Percentiles rank a stretch among this genome's conserved stretches.
Conservation (phyloP, 2,797 vertebrate genomes). For the Danio albolineatus region DNA sequence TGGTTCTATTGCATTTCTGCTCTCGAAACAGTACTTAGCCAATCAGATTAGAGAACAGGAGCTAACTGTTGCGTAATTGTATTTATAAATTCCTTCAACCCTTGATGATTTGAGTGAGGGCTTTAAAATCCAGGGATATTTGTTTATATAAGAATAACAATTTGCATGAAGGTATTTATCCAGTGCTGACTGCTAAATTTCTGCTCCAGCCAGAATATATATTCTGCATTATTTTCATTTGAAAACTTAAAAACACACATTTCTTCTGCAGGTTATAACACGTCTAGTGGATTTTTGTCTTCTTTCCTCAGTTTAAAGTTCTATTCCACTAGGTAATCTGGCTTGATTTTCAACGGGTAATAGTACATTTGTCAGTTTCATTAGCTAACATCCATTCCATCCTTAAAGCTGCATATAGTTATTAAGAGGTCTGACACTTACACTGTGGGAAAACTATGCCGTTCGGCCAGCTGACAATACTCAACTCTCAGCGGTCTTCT, state of each 20-base stretch:
- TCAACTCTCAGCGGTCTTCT: conserved; percentile 14
- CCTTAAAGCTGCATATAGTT: conserved; percentile 18
- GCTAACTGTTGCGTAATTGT: not conserved
- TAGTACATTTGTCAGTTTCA: conserved; percentile 29
- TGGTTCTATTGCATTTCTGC: too few relatives aligned
- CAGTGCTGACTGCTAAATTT: not conserved
- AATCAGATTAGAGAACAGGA: not conserved
- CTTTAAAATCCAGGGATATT: not conserved
- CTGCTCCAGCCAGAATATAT: not conserved
- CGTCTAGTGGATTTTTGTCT: not conserved
- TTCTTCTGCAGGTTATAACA: not conserved
- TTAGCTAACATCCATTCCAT: conserved; percentile 7
- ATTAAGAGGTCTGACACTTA: conserved; percentile 20
- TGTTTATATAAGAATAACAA: not conserved
- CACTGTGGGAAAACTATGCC: conserved; percentile 31
- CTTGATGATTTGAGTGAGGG: not conserved
- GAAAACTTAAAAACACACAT: not conserved
- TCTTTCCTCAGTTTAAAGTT: not conserved
- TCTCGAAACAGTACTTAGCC: not conserved
- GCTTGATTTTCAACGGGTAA: conserved; percentile 12
- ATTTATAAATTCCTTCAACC: not conserved
- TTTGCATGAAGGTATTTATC: conserved; percentile 10
- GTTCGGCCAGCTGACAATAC: conserved; percentile 16
- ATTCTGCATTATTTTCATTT: not conserved
- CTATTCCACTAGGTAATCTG: not conserved